Percentiles rank a stretch among this genome's conserved stretches.
phyloP scores from a whole-genome alignment of 2,113 vertebrate species.

The Erinaceus europaeus region DNA sequence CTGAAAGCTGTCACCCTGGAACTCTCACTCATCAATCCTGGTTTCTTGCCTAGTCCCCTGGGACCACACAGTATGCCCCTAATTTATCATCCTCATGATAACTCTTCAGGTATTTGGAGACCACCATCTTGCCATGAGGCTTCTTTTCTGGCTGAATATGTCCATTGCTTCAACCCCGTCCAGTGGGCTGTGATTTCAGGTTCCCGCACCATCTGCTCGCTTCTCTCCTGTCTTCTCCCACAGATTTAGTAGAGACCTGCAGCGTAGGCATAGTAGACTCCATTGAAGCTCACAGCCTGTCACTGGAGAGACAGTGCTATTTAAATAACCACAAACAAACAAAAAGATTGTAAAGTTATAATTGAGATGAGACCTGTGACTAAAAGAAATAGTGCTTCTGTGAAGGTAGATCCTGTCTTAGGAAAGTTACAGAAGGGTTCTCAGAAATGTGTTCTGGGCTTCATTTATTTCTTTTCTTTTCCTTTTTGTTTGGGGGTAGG shows the following conservation, averaged over 20 bases:
- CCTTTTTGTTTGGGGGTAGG: too few species aligned
- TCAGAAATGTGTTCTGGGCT: neutral
- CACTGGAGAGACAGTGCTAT: neutral
- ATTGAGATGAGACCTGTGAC: neutral
- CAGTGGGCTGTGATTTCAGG: neutral
- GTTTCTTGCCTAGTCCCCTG: neutral
- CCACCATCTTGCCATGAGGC: neutral
- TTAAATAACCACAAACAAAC: constrained; percentile 7
- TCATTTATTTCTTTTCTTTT: neutral
- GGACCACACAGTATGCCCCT: neutral
- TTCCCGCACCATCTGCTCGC: neutral
- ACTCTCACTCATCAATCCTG: neutral
- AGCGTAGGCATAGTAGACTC: neutral
- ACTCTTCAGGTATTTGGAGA: neutral
- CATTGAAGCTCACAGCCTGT: neutral
- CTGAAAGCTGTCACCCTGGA: neutral
- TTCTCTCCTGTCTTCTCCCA: neutral
- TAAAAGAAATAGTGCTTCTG: neutral
- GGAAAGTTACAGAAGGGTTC: neutral
- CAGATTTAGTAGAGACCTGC: neutral
- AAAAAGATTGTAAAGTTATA: neutral
- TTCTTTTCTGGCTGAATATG: neutral
- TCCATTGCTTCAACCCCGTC: neutral
- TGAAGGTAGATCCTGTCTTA: neutral
- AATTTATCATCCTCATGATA: neutral